Evolutionary conservation across 2,888 invertebrate genomes (phyloP), one percentile per base, ranked within the genome.

Genomic region (Mesochorus sp.): DNA sequence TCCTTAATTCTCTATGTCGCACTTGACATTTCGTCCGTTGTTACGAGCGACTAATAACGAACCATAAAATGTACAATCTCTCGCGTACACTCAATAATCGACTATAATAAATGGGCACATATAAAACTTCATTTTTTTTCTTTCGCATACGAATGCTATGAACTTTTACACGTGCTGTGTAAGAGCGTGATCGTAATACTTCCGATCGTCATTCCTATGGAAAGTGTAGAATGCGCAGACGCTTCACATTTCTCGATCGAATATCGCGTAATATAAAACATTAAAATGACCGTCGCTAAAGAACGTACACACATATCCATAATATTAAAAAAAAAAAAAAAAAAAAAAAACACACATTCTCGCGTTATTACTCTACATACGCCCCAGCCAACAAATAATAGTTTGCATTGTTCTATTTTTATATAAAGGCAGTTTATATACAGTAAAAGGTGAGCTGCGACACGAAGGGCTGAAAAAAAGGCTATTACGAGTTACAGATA

Each of bases 1-100:
- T 21, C 24, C n/a, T 21, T 47, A 1, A 8, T 24, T 47, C 24
- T 21, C 10, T 2, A 47, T 24, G 19, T 47, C 1, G n/a, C 24
- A 47, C 47, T 31, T 62, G 62, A 47, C 47, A 47, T 62, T 47
- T 62, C 12, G 12, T 39, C 34, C n/a, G 0, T 10, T 24, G 19
- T 62, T 47, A 47, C 62, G 34, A 31, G 62, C 31, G 21, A 14
- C 62, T 62, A 47, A 62, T 62, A 19, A 62, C 47, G 3, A 62
- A 34, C 5, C 31, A 28, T 31, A 17, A 47, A 62, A 47, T n/a
- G 21, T 28, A 12, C 39, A 57, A 57, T 39, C n/a, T 12, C 31
- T 34, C 47, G 47, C 47, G 24, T 44, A 24, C 37, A 57, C 24
- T 34, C 12, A 5, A 62, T 12, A 21, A 44, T 49, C 31, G 34